phyloP scores from a whole-genome alignment of 2,113 vertebrate genomes.

The Boulengeromyrus knoepffleri region DNA sequence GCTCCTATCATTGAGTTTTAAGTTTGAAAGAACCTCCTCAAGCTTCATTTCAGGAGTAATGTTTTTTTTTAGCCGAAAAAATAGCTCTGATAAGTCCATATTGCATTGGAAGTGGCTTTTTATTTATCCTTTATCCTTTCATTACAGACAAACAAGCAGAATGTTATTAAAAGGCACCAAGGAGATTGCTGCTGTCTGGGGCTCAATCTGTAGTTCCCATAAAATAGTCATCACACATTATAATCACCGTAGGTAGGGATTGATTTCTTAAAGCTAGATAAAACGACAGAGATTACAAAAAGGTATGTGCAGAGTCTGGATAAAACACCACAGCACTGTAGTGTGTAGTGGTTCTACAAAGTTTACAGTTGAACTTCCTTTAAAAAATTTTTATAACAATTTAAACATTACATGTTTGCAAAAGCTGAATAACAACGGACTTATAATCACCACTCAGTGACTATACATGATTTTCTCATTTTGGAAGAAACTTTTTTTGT shows the following conservation, averaged over 20 bases:
- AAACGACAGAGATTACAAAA: slow-evolving; percentile 31
- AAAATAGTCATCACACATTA: slow-evolving; percentile 45
- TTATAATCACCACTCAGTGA: neutral
- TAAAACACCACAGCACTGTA: neutral
- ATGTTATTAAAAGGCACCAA: slow-evolving; percentile 21
- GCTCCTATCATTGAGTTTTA: slow-evolving; percentile 47
- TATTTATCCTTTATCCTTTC: slow-evolving; percentile 28
- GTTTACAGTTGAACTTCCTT: neutral
- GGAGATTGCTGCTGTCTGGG: slow-evolving; percentile 24
- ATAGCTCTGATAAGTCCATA: slow-evolving; percentile 35
- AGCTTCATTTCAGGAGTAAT: slow-evolving; percentile 48
- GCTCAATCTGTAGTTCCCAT: slow-evolving; percentile 30
- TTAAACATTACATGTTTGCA: neutral
- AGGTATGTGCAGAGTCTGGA: neutral
- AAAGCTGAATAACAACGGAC: neutral
- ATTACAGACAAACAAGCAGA: slow-evolving; percentile 23
- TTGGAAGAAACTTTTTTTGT: neutral
- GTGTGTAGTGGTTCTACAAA: neutral
- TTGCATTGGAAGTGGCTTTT: slow-evolving; percentile 33
- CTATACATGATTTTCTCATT: neutral
- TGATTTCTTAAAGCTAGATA: slow-evolving; percentile 42
- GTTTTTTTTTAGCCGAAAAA: slow-evolving; percentile 33
- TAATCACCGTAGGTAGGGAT: slow-evolving; percentile 42
- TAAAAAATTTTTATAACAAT: neutral
- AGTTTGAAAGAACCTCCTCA: slow-evolving; percentile 37